Evolutionary conservation across 2,888 invertebrate species (phyloP), one percentile per base, ranked within the genome.

Genomic region (Philonicus albiceps): DNA sequence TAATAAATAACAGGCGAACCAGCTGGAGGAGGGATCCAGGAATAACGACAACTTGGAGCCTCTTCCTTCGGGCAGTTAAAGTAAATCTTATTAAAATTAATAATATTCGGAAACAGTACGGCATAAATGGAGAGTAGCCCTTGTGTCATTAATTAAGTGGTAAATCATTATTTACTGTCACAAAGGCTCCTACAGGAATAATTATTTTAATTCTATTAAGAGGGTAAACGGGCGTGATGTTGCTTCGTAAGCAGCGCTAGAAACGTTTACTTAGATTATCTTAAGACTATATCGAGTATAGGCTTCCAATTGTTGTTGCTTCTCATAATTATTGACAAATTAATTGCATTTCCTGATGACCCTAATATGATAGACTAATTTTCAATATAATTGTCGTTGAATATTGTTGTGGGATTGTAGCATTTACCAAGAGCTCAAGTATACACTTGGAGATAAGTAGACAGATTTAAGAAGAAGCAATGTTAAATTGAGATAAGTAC

Each of bases 161-260:
- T 81, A 81, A 55, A 81, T 81, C 81, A 81, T 81, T 81, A 81
- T 81, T 81, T 81, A 81, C 81, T 81, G 81, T 81, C 81, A 81
- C 81, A 55, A 81, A 81, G 7, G 53, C 43, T 40, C 22, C 81
- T 64, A 16, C 11, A 49, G 78, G n/a, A 81, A 64, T 64, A 81
- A 81, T 81, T 81, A 64, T 22, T 81, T 81, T 34, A 81, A 81
- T 81, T 55, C 64, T 34, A 81, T 81, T 81, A 81, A 5, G 22
- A 80, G 80, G 80, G 40, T 43, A 53, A 27, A 53, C 76, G 40
- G 74, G 34, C 74, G 37, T 74, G 74, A 74, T 74, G 16, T 16
- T n/a, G 74, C 37, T 74, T 31, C 34, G 34, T 74, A 74, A 37
- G 74, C 74, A 34, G 74, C 74, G 11, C 27, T 19, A 11, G 64